Evolutionary conservation across 2,113 vertebrate species (phyloP), one percentile per base, ranked within the genome.

Genomic region (Carassius auratus): DNA sequence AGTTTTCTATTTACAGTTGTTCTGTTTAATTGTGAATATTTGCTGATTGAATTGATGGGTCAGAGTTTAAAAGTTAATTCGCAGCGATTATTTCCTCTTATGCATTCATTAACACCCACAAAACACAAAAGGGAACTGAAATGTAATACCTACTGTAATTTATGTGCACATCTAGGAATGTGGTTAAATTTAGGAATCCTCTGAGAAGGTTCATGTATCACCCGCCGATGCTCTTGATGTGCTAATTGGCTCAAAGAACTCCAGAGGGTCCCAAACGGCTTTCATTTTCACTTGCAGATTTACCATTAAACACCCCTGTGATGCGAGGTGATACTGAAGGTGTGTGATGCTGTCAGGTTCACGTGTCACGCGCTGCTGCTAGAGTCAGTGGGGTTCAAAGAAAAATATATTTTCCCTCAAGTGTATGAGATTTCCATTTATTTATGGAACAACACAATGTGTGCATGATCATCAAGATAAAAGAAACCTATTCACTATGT

Each of bases 261-360:
- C 30, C 48, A 50, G n/a, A 80, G 76, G 55, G 52, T 59, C 76
- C 55, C 84, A 73, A 50, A 13, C 13, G 5, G 6, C 66, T 78
- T 71, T 85, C 38, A 74, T 86, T 86, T 74, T 81, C 52, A 80
- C 52, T 73, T 86, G 26, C 21, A 50, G 19, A 38, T 86, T 74
- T 26, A 57, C 8, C 50, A 61, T 80, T 69, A 80, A 68, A 59
- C 62, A 52, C 76, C 48, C 76, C 12, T 48, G 5, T 2, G 6
- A 15, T 30, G 84, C 78, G 75, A 57, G 48, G 21, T 80, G 78
- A 48, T 23, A 48, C 78, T 30, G 78, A 73, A 33, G 19, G 38
- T 68, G 75, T 69, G 76, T n/a, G 62, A 61, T 59, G 23, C 48
- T 76, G 75, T 55, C 26, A 57, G n/a, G 48, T 77, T 38, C 30